These are phyloP conservation scores for Tiliacea citrago DNA, from an alignment of 2,888 invertebrate species.

Conservation along the genomic window DNA sequence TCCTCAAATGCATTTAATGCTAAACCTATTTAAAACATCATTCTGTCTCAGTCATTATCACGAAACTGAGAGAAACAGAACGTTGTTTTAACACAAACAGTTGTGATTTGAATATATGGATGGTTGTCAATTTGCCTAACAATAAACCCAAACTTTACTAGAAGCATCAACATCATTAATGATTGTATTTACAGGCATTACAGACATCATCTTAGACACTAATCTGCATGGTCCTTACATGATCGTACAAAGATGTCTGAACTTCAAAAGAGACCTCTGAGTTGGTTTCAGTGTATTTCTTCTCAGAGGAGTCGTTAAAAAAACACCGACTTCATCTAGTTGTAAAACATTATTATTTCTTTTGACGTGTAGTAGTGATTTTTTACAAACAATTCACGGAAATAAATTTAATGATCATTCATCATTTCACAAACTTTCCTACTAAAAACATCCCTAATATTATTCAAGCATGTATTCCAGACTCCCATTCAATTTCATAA, in stretches of 20 bases:
- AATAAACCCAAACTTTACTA: too few relatives aligned
- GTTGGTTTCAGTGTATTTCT: neutral
- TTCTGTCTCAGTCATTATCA: too few relatives aligned
- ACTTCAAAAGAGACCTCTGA: neutral
- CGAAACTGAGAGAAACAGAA: too few relatives aligned
- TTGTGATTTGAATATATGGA: too few relatives aligned
- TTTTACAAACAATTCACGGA: neutral
- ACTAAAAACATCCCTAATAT: neutral
- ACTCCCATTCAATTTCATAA: conserved; percentile 1
- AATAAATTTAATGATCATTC: neutral
- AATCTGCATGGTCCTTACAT: too few relatives aligned
- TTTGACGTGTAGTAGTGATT: neutral
- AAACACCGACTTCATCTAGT: neutral
- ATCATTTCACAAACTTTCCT: neutral
- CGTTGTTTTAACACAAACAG: too few relatives aligned
- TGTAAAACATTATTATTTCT: neutral
- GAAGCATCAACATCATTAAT: too few relatives aligned
- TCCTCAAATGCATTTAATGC: too few relatives aligned
- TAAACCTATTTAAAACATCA: too few relatives aligned
- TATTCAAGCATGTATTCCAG: conserved; percentile 18
- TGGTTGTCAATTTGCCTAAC: too few relatives aligned
- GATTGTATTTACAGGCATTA: too few relatives aligned
- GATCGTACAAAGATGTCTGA: neutral
- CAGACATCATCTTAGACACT: too few relatives aligned
- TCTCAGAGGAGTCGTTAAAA: neutral